Conservation (phyloP, 2,113 vertebrate species). For the Oophaga pumilio region DNA sequence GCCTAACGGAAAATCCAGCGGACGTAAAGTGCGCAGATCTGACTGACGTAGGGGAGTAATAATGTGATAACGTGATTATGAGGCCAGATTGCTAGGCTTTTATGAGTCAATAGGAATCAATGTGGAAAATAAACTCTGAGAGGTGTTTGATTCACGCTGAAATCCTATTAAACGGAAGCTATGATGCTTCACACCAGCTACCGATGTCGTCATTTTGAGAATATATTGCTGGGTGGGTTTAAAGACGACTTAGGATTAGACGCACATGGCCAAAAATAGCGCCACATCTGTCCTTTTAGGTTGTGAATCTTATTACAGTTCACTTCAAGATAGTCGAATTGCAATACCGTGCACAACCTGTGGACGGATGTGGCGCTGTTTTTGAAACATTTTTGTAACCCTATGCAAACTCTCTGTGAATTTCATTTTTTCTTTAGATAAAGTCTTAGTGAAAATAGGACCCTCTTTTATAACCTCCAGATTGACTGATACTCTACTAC, state of each 20-base stretch:
- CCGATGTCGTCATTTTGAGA: background rate
- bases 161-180: constrained; percentile 1
- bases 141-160: background rate
- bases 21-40: background rate
- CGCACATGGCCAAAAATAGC: background rate
- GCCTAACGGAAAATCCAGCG: background rate
- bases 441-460: too few relatives aligned
- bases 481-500: too few relatives aligned
- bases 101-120: constrained; percentile 18
- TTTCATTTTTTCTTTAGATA: too few relatives aligned
- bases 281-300: background rate
- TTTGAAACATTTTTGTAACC: background rate
- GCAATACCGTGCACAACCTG: background rate
- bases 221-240: background rate
- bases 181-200: background rate
- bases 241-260: background rate
- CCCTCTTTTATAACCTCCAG: too few relatives aligned
- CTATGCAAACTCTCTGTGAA: background rate
- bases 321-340: background rate
- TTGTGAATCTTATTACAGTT: background rate
- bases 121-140: constrained; percentile 3
- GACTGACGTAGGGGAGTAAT: constrained; percentile 7
- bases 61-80: background rate
- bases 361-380: background rate
- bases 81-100: background rate